Base-by-base conservation (phyloP, 1,140 invertebrate species). In the Drusus annulatus region DNA sequence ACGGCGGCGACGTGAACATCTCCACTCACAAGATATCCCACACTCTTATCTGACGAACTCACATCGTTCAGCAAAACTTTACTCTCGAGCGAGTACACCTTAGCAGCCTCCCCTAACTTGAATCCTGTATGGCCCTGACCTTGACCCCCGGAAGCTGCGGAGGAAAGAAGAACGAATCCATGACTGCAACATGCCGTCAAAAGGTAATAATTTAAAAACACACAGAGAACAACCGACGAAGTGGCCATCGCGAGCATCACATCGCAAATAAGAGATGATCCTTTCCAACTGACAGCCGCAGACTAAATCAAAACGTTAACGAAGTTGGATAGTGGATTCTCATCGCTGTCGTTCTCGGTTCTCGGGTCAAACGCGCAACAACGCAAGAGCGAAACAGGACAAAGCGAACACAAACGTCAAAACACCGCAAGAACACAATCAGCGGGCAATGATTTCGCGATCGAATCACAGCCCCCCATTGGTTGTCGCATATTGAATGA, bases 121-220 rank as follows among this genome's bases (percentile, higher is more conserved):
- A 79, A 82, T 36, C 81, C 79, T 5, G 82, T 68, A 15, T 79
- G 78, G 17, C 77, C 76, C 45, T 75, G 56, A 19, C 78, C 58
- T n/a, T 76, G 52, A 60, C 81, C 75, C 23, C 75, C 73, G 10
- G 74, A 56, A 28, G 80, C 80, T 81, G 82, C 77, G 54, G 80
- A 81, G 19, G 78, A 80, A 52, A 83, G 75, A 19, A 83, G 78
- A 75, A 83, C 80, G 75, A 83, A 83, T 54, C 77, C 81, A 75
- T 79, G 56, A 79, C 78, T 74, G 54, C 56, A 63, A 51, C 63
- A 28, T 10, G 54, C 78, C 69, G 74, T 74, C 63, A 68, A 69
- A 50, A 73, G n/a, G 25, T 58, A 56, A 50, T 28, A 25, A 58
- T 56, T 56, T 19, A 75, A 58, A 75, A 58, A 58, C 16, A 68